phyloP scores from a whole-genome alignment of 2,888 invertebrate genomes.

The Tridacna crocea region DNA sequence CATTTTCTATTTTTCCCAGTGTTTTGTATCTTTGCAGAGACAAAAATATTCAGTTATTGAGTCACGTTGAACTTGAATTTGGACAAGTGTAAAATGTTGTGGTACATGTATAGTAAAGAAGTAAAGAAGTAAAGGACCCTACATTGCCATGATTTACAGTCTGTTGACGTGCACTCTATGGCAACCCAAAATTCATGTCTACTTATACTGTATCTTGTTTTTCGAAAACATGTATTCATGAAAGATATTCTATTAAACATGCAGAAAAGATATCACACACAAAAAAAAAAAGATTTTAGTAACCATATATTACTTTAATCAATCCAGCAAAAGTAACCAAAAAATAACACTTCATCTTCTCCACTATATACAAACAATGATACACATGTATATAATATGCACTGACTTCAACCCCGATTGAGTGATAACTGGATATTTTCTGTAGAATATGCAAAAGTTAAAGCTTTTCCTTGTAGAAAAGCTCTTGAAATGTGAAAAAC shows the following conservation, averaged over 20 bases:
- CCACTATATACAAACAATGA: neutral
- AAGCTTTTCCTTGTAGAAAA: no score
- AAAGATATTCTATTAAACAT: no score
- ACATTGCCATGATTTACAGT: neutral
- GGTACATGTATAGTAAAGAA: neutral
- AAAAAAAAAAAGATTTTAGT: neutral
- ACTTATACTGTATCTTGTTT: no score
- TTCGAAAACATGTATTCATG: no score
- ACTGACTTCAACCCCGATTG: neutral
- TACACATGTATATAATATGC: neutral
- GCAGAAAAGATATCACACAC: no score
- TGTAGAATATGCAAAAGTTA: no score
- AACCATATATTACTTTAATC: slow-evolving; percentile 4
- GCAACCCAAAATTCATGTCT: no score
- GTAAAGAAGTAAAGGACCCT: neutral
- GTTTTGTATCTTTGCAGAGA: no score
- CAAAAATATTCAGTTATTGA: no score
- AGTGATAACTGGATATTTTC: neutral
- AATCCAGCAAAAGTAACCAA: slow-evolving; percentile 23
- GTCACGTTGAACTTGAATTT: neutral
- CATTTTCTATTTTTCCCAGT: no score
- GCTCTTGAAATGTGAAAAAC: no score
- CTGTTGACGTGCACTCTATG: no score
- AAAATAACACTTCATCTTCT: neutral
- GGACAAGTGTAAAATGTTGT: neutral